phyloP scores from a whole-genome alignment of 1,140 invertebrate species.

The Drosophila suzukii region DNA sequence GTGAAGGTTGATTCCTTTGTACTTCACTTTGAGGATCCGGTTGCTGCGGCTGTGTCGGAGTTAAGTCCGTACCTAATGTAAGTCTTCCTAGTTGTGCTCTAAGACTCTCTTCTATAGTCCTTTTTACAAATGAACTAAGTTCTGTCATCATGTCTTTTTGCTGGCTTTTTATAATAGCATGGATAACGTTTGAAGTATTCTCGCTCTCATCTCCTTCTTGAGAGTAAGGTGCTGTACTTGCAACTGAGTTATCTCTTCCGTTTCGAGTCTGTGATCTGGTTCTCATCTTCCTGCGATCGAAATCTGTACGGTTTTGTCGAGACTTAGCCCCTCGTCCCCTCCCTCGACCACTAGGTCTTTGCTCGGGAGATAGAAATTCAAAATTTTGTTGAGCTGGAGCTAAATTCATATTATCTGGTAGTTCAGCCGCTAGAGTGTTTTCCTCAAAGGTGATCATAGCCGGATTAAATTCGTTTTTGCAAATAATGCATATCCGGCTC shows the following conservation, averaged over 20 bases:
- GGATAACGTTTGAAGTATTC: conserved; percentile 3
- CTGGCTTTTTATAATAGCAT: conserved; percentile 1
- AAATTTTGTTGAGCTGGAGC: neutral
- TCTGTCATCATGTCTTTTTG: conserved; percentile 3
- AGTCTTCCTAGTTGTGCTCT: conserved; percentile 2
- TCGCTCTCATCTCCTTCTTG: conserved; percentile 2
- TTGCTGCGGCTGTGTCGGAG: conserved; percentile 1
- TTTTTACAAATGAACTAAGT: conserved; percentile 3
- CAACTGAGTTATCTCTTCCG: no score
- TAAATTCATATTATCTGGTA: neutral
- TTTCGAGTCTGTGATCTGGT: no score
- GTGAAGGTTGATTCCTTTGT: neutral
- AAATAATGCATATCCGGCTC: neutral
- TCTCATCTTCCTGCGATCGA: conserved; percentile 1
- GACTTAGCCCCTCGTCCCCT: conserved; percentile 1
- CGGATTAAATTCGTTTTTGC: conserved; percentile 1
- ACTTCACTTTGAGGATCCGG: conserved; percentile 3
- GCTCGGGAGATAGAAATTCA: neutral
- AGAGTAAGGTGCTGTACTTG: conserved; percentile 1
- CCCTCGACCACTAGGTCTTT: conserved; percentile 1
- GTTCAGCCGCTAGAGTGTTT: neutral
- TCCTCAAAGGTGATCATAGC: neutral
- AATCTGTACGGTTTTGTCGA: conserved; percentile 2
- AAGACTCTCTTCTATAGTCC: conserved; percentile 4
- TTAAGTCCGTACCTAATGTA: neutral